Evolutionary conservation across 2,888 invertebrate genomes (phyloP).

Genomic region (Plagodis pulveraria): DNA sequence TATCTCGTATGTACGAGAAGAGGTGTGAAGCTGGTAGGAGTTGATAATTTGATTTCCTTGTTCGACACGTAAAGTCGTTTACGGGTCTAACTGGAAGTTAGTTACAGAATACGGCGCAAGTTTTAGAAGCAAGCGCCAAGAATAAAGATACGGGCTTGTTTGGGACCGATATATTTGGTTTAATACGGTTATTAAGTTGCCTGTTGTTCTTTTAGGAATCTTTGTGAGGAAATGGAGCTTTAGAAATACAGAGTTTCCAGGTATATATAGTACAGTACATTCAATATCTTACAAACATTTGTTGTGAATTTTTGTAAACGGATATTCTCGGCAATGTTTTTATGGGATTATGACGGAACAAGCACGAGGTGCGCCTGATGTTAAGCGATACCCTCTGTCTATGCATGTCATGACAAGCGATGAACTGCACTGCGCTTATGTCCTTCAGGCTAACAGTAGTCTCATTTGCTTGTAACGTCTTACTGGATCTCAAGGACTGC

Average conservation of each 20-base stretch:
- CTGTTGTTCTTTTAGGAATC: slow-evolving; percentile 34
- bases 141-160: slow-evolving; percentile 62
- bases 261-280: no score
- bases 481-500: no score
- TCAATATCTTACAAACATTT: no score
- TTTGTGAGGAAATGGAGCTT: slow-evolving; percentile 13
- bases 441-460: no score
- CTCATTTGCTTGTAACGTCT: no score
- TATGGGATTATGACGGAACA: no score
- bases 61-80: slow-evolving; percentile 83
- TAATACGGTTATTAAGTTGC: slow-evolving; percentile 51
- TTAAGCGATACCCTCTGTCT: no score
- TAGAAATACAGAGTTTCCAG: not conserved
- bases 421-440: no score
- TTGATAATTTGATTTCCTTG: slow-evolving; percentile 83
- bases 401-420: no score
- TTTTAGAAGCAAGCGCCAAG: slow-evolving; percentile 57
- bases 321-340: no score
- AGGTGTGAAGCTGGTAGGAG: slow-evolving; percentile 78
- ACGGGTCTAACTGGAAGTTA: slow-evolving; percentile 76
- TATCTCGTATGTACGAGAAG: slow-evolving; percentile 61
- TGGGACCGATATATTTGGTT: slow-evolving; percentile 52
- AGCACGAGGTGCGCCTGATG: no score
- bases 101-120: slow-evolving; percentile 68
- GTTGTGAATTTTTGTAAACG: no score